A percentile compares a stretch with the other conserved stretches of the same genome.
Conservation (phyloP, 2,888 invertebrate species). For the Tipula helvola region DNA sequence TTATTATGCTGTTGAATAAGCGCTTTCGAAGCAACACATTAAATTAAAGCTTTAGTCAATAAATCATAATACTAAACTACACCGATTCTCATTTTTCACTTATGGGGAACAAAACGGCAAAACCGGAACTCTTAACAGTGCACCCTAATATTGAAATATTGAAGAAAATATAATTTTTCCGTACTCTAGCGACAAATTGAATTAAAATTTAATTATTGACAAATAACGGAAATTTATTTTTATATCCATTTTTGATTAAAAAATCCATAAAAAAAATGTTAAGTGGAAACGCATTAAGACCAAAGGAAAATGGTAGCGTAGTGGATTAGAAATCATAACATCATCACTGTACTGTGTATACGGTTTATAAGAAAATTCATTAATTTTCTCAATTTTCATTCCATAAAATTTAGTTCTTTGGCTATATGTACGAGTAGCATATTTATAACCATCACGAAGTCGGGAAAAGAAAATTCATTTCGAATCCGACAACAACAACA, state of each 20-base stretch:
- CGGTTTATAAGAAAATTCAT: not conserved
- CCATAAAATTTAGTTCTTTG: not conserved
- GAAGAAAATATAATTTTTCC: not conserved
- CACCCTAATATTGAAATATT: not conserved
- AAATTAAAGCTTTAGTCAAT: no score
- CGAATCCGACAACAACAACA: not conserved
- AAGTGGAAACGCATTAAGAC: not conserved
- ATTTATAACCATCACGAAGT: not conserved
- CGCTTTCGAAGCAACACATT: no score
- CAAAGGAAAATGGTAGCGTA: not conserved
- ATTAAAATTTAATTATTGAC: conserved; percentile 4
- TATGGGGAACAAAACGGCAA: not conserved
- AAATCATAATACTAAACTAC: no score
- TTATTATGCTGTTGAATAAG: no score
- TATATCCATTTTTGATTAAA: not conserved
- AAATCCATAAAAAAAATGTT: not conserved
- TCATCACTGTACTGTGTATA: not conserved
- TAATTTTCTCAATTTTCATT: not conserved
- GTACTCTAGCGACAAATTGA: not conserved
- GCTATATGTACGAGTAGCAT: not conserved
- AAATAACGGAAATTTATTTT: not conserved
- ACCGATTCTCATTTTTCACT: not conserved
- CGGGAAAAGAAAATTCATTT: not conserved
- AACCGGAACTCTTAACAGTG: not conserved
- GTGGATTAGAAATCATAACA: not conserved